phyloP scores from a whole-genome alignment of 1,140 invertebrate genomes.

The Tetragonula clypearis region DNA sequence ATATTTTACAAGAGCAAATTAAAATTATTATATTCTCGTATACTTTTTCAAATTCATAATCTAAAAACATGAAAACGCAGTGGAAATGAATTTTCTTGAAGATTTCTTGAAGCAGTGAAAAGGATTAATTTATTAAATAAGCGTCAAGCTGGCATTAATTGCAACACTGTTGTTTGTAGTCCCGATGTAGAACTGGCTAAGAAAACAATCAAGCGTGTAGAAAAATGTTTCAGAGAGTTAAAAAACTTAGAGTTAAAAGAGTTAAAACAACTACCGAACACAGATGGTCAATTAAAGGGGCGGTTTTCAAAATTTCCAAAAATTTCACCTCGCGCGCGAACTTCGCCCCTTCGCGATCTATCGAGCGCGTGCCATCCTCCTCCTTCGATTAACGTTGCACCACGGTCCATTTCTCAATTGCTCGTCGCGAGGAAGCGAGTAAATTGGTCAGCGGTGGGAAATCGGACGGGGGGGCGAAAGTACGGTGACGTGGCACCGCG shows the following conservation, averaged over 20 bases:
- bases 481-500: constrained; percentile 46
- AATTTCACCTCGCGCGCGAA: neutral
- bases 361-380: neutral
- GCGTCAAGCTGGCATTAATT: neutral
- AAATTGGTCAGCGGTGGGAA: constrained; percentile 40
- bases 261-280: no score
- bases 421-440: constrained; percentile 9
- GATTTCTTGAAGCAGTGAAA: neutral
- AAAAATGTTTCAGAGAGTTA: no score
- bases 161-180: constrained; percentile 54
- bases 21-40: neutral
- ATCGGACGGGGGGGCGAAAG: constrained; percentile 47
- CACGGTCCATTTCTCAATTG: neutral
- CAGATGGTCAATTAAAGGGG: no score
- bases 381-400: neutral
- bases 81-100: constrained; percentile 7
- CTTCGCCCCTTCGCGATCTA: neutral
- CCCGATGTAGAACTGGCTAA: constrained; percentile 85
- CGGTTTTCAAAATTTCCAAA: neutral
- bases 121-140: neutral
- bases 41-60: neutral
- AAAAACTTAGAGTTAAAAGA: no score
- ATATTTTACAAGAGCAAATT: neutral
- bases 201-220: constrained; percentile 50
- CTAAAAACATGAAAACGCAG: constrained; percentile 27